phyloP scores from a whole-genome alignment of 2,888 invertebrate genomes.

The Mesorhabditis spiculigera region DNA sequence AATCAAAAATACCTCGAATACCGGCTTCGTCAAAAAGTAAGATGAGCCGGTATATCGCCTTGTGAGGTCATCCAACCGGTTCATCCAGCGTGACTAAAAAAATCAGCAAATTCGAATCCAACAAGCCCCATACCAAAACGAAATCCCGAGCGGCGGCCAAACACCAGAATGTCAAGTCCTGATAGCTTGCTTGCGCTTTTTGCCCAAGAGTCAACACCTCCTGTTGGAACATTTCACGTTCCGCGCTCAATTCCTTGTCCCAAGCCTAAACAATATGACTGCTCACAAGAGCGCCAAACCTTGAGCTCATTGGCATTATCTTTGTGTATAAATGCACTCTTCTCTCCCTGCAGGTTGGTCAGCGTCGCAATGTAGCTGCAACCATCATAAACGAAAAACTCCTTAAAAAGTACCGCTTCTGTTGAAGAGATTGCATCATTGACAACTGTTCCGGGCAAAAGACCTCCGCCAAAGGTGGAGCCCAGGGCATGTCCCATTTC shows the following conservation, averaged over 20 bases:
- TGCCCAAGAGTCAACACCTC: not conserved
- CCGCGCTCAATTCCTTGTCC: not conserved
- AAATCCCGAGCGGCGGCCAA: too few species aligned
- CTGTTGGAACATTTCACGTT: not conserved
- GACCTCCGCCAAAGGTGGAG: not conserved
- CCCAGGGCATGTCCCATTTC: not conserved
- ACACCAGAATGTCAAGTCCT: too few species aligned
- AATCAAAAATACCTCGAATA: not conserved
- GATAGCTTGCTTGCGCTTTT: too few species aligned
- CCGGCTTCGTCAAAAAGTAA: conserved; percentile 1
- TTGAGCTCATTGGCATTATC: not conserved
- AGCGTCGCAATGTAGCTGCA: not conserved
- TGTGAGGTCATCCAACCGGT: not conserved
- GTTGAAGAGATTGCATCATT: not conserved
- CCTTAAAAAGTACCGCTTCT: not conserved
- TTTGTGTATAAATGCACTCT: not conserved
- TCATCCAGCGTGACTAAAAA: not conserved
- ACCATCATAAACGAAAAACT: not conserved
- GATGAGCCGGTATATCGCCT: too few species aligned
- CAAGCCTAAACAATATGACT: conserved; percentile 1
- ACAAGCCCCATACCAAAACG: too few species aligned
- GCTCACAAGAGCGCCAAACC: not conserved
- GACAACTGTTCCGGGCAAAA: not conserved
- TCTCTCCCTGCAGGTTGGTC: not conserved
- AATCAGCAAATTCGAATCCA: too few species aligned